Base-by-base conservation (phyloP, 2,888 invertebrate species). In the Tenthredo amoena region DNA sequence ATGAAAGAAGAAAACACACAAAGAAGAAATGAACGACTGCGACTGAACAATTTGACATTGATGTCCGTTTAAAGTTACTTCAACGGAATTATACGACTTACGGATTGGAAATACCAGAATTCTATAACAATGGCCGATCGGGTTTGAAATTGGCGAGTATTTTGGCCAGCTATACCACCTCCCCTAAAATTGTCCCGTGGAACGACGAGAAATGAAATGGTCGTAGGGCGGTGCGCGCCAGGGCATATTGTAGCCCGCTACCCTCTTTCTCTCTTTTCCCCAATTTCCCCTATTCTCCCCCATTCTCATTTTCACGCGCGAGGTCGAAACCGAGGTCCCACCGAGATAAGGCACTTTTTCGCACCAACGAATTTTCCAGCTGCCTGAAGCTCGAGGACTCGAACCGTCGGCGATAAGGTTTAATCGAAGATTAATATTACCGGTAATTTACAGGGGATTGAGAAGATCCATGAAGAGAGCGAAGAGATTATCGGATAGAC, bases 351-450 rank as follows among this genome's bases (percentile, higher is more conserved):
- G 86, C 40, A 50, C 71, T 87, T 90, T 90, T 90, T 90, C 89
- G 86, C 88, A 87, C 87, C 86, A 87, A 84, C 88, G 88, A 90
- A 91, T 91, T 91, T 90, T 90, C 88, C 89, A 71, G 83, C 71
- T 83, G 83, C 68, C 83, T 83, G 81, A 15, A 50, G 47, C 83
- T 37, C 68, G 71, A 79, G 84, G 71, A 65, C 85, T 86, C 79
- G 77, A 85, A 79, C 87, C 85, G 85, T 85, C 86, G 86, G 85
- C 87, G 91, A 91, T 91, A 91, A 91, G 90, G 86, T 85, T 85
- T 91, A 91, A 91, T 91, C 91, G 91, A 91, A 91, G 91, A 91
- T 91, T 91, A 91, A 91, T 91, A 91, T 90, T 89, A 89, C 88
- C 88, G 84, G 86, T 87, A 88, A 88, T 88, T 88, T 87, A 83